Percentiles rank a stretch among this genome's conserved stretches.
Conservation (phyloP, 2,797 vertebrate genomes). For the Acomys russatus region DNA sequence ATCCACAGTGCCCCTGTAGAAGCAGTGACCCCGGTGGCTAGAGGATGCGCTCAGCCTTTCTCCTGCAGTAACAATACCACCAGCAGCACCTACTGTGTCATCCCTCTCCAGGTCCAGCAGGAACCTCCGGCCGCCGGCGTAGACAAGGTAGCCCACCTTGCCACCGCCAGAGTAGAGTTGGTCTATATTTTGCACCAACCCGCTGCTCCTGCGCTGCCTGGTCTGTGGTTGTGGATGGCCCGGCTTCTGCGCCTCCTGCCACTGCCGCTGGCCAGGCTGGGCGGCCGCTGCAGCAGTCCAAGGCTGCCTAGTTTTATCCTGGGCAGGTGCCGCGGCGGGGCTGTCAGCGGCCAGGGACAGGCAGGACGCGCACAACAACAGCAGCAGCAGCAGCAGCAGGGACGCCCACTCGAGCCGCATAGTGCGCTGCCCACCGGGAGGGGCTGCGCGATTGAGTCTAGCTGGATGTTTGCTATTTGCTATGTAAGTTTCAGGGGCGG, state of each 20-base stretch:
- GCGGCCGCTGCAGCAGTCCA: constrained; percentile 81
- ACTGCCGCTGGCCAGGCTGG: constrained; percentile 86
- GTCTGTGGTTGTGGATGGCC: constrained; percentile 70
- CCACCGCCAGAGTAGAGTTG: constrained; percentile 95
- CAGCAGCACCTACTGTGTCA: constrained; percentile 85
- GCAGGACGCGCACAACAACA: constrained; percentile 83
- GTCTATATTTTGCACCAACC: constrained; percentile 93
- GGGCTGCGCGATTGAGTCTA: constrained; percentile 73
- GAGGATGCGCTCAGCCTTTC: constrained; percentile 28
- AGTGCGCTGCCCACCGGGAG: constrained; percentile 82
- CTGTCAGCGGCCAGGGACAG: constrained; percentile 75
- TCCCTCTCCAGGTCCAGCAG: constrained; percentile 96
- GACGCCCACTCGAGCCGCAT: constrained; percentile 87
- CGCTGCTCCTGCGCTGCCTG: constrained; percentile 87
- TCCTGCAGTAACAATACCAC: constrained; percentile 57
- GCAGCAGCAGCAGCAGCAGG: constrained; percentile 77
- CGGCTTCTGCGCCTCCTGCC: constrained; percentile 57
- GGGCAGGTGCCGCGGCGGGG: constrained; percentile 83
- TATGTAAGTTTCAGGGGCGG: constrained; percentile 69
- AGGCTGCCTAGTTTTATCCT: constrained; percentile 80
- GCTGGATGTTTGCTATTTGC: constrained; percentile 69
- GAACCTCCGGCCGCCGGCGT: constrained; percentile 93
- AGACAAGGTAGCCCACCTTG: constrained; percentile 95
- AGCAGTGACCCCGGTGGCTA: constrained; percentile 89
- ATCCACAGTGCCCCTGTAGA: constrained; percentile 95